These are phyloP conservation scores for Sarcophaga bullata DNA, from an alignment of 1,140 invertebrate species.

Conservation along the genomic window DNA sequence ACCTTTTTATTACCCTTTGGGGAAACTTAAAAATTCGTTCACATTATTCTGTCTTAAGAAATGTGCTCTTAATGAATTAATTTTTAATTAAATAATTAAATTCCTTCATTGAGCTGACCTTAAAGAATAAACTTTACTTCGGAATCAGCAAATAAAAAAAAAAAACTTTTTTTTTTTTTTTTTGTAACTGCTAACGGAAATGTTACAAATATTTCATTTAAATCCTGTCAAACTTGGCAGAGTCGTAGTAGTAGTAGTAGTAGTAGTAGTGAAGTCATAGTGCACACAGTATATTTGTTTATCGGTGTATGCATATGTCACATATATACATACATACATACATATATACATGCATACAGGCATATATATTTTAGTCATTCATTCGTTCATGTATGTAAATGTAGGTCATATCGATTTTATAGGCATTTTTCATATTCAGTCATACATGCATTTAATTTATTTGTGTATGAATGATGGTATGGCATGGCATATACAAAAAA, in stretches of 20 bases:
- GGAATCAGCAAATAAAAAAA: not conserved
- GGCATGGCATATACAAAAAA: not conserved
- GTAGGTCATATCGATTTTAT: constrained; percentile 24
- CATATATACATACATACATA: not conserved
- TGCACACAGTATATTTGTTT: not conserved
- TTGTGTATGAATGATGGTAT: not conserved
- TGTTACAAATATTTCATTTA: constrained; percentile 15
- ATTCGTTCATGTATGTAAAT: not conserved
- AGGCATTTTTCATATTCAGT: not conserved
- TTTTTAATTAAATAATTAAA: not conserved
- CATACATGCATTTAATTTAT: not conserved
- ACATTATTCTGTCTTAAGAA: not conserved
- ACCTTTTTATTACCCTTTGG: no score
- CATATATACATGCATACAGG: not conserved
- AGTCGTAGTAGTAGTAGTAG: not conserved
- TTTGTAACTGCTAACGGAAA: not conserved
- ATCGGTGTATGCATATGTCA: not conserved
- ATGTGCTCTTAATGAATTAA: no score
- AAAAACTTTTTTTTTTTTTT: no score
- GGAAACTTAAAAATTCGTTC: not conserved
- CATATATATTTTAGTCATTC: not conserved
- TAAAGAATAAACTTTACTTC: not conserved
- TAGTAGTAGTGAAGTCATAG: not conserved
- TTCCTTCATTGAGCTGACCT: not conserved
- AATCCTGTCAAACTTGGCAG: not conserved